Percentiles rank a stretch among this genome's conserved stretches.
Evolutionary conservation across 2,113 vertebrate genomes (phyloP).

Genomic region (Cebidichthys violaceus): DNA sequence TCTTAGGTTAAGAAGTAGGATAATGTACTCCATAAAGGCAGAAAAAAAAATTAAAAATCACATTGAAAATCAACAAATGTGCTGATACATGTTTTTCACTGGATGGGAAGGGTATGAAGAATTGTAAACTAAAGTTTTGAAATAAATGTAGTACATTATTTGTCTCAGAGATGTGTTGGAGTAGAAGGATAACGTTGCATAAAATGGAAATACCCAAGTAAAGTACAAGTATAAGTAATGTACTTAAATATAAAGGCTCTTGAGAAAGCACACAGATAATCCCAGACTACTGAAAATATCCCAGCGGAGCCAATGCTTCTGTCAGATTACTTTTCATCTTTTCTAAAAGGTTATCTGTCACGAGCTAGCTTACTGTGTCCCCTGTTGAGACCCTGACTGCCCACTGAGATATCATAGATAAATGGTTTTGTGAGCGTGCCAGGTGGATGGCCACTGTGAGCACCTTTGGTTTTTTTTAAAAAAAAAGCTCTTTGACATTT

Average conservation of each 20-base stretch:
- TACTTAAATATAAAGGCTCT: slow-evolving; percentile 12
- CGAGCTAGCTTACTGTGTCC: slow-evolving; percentile 39
- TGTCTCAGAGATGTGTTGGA: not conserved
- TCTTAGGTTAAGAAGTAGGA: not conserved
- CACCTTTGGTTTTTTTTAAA: slow-evolving; percentile 13
- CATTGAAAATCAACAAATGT: not conserved
- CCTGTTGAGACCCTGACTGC: slow-evolving; percentile 37
- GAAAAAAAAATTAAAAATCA: not conserved
- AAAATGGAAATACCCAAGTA: not conserved
- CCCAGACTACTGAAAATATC: slow-evolving; percentile 15
- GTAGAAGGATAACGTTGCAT: not conserved
- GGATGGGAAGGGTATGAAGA: not conserved
- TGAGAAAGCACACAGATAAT: slow-evolving; percentile 9
- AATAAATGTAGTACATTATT: not conserved
- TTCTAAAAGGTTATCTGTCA: slow-evolving; percentile 67
- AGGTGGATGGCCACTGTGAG: not conserved
- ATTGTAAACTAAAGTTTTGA: not conserved
- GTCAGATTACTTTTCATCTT: slow-evolving; percentile 37
- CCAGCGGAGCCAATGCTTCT: slow-evolving; percentile 13
- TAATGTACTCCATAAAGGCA: not conserved
- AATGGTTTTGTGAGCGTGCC: slow-evolving; percentile 21
- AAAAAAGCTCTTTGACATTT: slow-evolving; percentile 35
- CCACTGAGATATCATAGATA: slow-evolving; percentile 42
- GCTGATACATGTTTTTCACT: not conserved
- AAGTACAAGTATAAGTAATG: not conserved